Percentiles rank a stretch among this genome's conserved stretches.
Evolutionary conservation across 2,888 invertebrate species (phyloP).

Genomic region (Tetragonula carbonaria): DNA sequence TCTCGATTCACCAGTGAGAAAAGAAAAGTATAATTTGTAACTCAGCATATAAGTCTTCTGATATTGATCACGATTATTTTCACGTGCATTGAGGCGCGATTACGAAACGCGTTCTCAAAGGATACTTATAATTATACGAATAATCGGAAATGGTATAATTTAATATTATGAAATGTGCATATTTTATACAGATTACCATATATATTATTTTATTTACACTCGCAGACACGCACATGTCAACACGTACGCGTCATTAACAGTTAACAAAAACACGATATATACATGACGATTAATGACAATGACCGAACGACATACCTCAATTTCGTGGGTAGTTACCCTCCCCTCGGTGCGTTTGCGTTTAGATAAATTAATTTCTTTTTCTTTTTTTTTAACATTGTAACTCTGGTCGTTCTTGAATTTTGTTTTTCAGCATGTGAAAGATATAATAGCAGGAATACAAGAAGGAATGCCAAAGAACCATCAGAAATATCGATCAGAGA

Average conservation of each 20-base stretch:
- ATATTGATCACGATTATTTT: conserved; percentile 63
- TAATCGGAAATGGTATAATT: conserved; percentile 74
- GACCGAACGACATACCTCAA: conserved; percentile 82
- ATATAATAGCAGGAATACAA: conserved; percentile 25
- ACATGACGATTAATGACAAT: conserved; percentile 63
- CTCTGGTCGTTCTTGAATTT: conserved; percentile 26
- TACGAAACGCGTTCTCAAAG: conserved; percentile 70
- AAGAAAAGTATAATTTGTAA: conserved; percentile 34
- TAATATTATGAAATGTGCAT: conserved; percentile 73
- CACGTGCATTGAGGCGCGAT: conserved; percentile 48
- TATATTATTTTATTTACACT: conserved; percentile 56
- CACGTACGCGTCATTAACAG: conserved; percentile 57
- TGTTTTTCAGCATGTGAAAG: conserved; percentile 9
- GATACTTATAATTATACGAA: conserved; percentile 78
- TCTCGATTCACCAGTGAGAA: conserved; percentile 62
- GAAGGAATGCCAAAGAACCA: conserved; percentile 64
- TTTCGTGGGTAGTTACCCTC: conserved; percentile 76
- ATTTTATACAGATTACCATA: conserved; percentile 58
- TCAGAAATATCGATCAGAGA: conserved; percentile 33
- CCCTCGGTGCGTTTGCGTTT: conserved; percentile 69
- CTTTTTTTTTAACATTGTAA: conserved; percentile 7
- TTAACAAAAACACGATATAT: conserved; percentile 64
- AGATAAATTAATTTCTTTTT: conserved; percentile 17
- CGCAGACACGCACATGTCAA: conserved; percentile 53
- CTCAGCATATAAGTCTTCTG: conserved; percentile 61